Conservation (phyloP, 2,113 vertebrate species). For the Asarcornis scutulata region DNA sequence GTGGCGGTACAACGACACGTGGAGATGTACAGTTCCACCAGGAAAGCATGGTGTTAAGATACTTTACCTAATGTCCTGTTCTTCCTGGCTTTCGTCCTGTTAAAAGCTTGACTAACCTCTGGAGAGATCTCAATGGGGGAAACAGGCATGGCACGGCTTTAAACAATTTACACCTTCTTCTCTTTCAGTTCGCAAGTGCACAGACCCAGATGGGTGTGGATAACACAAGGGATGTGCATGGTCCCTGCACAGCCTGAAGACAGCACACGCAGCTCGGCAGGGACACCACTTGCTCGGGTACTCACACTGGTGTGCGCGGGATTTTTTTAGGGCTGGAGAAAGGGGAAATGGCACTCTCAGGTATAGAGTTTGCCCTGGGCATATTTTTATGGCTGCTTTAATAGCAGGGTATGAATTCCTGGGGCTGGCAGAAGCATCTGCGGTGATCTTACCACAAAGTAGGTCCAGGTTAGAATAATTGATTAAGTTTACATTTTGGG, state of each 20-base stretch:
- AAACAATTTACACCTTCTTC: background rate
- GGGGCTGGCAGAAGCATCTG: background rate
- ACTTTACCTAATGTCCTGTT: background rate
- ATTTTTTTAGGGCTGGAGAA: background rate
- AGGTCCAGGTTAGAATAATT: background rate
- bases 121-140: background rate
- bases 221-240: accelerated
- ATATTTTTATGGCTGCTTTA: background rate
- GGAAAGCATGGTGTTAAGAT: background rate
- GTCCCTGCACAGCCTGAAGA: background rate
- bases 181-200: background rate
- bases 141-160: background rate
- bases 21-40: background rate
- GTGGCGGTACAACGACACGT: background rate
- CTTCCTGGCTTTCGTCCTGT: background rate
- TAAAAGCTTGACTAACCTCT: background rate
- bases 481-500: background rate
- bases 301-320: background rate
- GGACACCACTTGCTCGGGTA: background rate
- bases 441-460: background rate
- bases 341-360: background rate
- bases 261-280: accelerated
- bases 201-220: background rate
- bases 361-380: background rate
- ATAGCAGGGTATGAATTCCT: background rate